Evolutionary conservation across 1,140 invertebrate species (phyloP).

Genomic region (Pygmarrhopalites habei): DNA sequence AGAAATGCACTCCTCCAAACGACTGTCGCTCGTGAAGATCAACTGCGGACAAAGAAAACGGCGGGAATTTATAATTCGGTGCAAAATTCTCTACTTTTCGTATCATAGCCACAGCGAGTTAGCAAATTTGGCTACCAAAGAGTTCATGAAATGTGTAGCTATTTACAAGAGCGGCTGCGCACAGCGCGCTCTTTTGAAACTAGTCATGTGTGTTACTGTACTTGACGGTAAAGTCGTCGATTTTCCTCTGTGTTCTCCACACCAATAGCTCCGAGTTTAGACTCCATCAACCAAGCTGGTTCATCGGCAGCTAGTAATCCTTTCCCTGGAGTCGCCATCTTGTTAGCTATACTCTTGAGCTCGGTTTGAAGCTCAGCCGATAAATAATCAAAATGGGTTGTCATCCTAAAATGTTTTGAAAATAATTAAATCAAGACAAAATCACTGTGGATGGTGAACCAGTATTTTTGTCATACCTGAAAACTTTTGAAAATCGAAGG

Average conservation of each 20-base stretch:
- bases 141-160: no score
- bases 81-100: not conserved
- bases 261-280: constrained; percentile 68
- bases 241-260: constrained; percentile 83
- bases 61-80: not conserved
- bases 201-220: constrained; percentile 16
- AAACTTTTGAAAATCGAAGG: no score
- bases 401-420: constrained; percentile 57
- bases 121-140: no score
- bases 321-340: constrained; percentile 84
- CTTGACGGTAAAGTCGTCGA: constrained; percentile 59
- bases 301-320: constrained; percentile 85
- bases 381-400: constrained; percentile 74
- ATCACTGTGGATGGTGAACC: no score
- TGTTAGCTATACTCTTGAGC: constrained; percentile 74
- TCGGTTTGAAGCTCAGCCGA: constrained; percentile 81
- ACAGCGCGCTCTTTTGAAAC: no score
- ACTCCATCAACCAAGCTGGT: constrained; percentile 79
- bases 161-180: no score
- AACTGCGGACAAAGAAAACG: constrained; percentile 56
- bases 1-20: constrained; percentile 67
- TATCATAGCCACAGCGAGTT: not conserved
- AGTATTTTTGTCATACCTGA: no score
- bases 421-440: no score
- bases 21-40: constrained; percentile 78